A percentile compares a stretch with the other conserved stretches of the same genome.
Evolutionary conservation across 2,113 vertebrate species (phyloP).

Genomic region (Lucifuga dentata): DNA sequence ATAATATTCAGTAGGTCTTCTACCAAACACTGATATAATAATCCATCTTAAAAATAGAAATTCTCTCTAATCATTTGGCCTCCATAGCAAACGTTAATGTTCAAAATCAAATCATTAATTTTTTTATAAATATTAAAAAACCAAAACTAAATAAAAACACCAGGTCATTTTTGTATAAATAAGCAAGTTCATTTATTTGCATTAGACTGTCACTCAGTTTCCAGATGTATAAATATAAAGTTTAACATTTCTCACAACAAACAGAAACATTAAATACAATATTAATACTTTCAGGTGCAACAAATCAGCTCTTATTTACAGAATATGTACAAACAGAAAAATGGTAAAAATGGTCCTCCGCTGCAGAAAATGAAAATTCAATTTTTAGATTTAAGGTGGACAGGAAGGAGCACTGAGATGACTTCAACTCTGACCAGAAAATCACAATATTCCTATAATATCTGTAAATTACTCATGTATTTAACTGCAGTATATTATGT

Average conservation of each 20-base stretch:
- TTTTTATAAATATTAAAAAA: neutral
- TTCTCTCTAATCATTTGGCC: too few relatives aligned
- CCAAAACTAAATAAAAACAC: neutral
- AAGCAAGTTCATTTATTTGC: constrained; percentile 84
- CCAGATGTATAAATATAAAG: constrained; percentile 96
- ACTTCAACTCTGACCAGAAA: constrained; percentile 10
- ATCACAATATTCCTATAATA: neutral
- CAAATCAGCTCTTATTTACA: constrained; percentile 94
- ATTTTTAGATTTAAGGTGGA: constrained; percentile 8
- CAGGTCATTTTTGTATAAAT: constrained; percentile 86
- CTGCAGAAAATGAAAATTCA: constrained; percentile 67
- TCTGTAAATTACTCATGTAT: too few relatives aligned
- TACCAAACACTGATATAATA: too few relatives aligned
- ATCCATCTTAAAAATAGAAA: too few relatives aligned
- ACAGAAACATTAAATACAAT: constrained; percentile 93
- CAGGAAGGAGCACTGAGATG: constrained; percentile 17
- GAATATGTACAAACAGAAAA: constrained; percentile 81
- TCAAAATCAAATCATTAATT: too few relatives aligned
- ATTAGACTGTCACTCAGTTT: constrained; percentile 86
- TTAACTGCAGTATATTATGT: neutral
- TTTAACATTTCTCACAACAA: constrained; percentile 91
- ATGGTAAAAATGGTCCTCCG: constrained; percentile 88
- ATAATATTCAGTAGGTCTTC: too few relatives aligned
- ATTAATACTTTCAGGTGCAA: constrained; percentile 77
- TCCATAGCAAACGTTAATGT: too few relatives aligned